A percentile compares a stretch with the other conserved stretches of the same genome.
Conservation (phyloP, 2,888 invertebrate species). For the Drosophila pseudotakahashii region DNA sequence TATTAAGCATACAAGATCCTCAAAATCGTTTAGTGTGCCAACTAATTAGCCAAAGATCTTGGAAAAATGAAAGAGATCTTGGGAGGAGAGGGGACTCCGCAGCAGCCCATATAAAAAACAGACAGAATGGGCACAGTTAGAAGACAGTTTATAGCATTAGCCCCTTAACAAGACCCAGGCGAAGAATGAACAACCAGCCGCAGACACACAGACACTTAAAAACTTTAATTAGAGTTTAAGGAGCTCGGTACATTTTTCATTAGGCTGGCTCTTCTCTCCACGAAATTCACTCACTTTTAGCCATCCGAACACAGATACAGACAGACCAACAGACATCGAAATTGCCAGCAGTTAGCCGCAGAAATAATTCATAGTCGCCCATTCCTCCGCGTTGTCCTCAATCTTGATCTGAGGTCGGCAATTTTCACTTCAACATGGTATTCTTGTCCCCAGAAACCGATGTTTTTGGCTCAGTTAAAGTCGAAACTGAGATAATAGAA, state of each 20-base stretch:
- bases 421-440: constrained; percentile 34
- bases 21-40: constrained; percentile 40
- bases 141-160: constrained; percentile 72
- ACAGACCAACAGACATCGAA: constrained; percentile 23
- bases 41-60: constrained; percentile 42
- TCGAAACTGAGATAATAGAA: constrained; percentile 16
- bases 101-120: constrained; percentile 21
- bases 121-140: constrained; percentile 75
- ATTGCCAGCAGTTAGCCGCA: constrained; percentile 41
- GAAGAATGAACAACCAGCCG: constrained; percentile 7
- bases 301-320: constrained; percentile 17
- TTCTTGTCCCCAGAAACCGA: constrained; percentile 38
- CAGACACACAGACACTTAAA: constrained; percentile 54
- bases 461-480: constrained; percentile 34
- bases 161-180: constrained; percentile 30
- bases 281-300: constrained; percentile 44
- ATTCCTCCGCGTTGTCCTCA: constrained; percentile 32
- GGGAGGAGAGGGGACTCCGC: background rate
- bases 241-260: constrained; percentile 65
- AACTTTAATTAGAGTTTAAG: constrained; percentile 80
- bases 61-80: constrained; percentile 1
- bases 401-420: constrained; percentile 31
- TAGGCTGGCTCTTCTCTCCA: constrained; percentile 46
- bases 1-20: constrained; percentile 55
- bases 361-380: constrained; percentile 55